Evolutionary conservation across 1,140 invertebrate species (phyloP).

Genomic region (Coenobita brevimanus): DNA sequence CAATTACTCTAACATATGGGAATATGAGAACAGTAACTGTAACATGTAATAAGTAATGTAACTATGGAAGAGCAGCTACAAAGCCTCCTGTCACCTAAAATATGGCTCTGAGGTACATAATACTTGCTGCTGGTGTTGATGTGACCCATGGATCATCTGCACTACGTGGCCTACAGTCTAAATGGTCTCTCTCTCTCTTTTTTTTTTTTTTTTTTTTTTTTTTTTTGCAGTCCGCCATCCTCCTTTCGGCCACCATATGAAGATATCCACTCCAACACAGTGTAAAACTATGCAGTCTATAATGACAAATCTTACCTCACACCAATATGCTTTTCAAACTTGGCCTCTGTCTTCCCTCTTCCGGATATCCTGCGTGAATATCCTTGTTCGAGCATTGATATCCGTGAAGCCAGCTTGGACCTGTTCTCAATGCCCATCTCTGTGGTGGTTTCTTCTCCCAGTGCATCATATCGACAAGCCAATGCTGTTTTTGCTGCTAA

Average conservation of each 20-base stretch:
- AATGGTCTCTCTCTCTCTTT: no score
- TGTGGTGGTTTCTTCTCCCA: slow-evolving; percentile 88
- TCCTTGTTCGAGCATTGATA: slow-evolving; percentile 88
- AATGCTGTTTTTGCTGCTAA: slow-evolving; percentile 96
- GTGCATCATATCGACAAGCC: slow-evolving; percentile 94
- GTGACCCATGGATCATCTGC: no score
- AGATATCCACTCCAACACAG: not conserved
- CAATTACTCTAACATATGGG: no score
- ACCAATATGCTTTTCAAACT: slow-evolving; percentile 92
- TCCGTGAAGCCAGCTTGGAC: slow-evolving; percentile 86
- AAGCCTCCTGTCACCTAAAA: no score
- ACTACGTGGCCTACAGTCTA: no score
- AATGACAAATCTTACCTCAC: slow-evolving; percentile 75
- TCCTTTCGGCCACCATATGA: not conserved
- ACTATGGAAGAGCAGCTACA: no score
- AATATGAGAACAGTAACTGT: no score
- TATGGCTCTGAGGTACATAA: no score
- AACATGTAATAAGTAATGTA: no score
- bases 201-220: no score
- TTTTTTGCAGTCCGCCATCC: no score
- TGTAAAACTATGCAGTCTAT: not conserved
- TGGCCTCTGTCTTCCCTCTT: slow-evolving; percentile 85
- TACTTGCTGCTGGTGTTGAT: no score
- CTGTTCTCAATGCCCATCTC: slow-evolving; percentile 91
- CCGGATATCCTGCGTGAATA: slow-evolving; percentile 88